phyloP scores from a whole-genome alignment of 2,888 invertebrate genomes.

The Deroplatys truncata region DNA sequence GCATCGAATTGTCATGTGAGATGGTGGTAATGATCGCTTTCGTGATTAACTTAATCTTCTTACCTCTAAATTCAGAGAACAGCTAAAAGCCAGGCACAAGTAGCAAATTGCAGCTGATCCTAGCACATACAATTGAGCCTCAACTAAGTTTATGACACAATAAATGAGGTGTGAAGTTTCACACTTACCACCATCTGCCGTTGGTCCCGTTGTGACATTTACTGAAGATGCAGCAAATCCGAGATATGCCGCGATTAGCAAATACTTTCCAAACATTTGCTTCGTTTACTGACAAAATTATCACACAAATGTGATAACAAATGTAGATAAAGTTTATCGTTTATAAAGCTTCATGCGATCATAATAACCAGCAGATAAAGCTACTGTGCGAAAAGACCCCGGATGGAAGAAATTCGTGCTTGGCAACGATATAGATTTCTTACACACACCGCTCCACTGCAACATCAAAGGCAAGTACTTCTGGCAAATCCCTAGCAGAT shows the following conservation, averaged over 20 bases:
- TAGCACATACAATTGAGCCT: neutral
- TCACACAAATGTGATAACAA: slow-evolving; percentile 8
- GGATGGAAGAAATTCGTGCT: slow-evolving; percentile 26
- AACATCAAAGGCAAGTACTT: neutral
- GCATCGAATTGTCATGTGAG: neutral
- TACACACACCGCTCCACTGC: neutral
- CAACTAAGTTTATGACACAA: neutral
- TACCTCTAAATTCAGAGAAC: neutral
- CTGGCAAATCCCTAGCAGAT: neutral
- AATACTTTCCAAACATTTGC: slow-evolving; percentile 25
- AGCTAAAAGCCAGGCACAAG: neutral
- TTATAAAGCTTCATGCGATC: slow-evolving; percentile 9
- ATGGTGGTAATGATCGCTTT: neutral
- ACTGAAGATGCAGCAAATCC: slow-evolving; percentile 30
- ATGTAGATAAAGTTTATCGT: neutral
- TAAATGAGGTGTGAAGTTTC: neutral
- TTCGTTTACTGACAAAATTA: neutral
- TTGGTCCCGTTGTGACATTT: slow-evolving; percentile 30
- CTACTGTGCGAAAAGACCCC: slow-evolving; percentile 20
- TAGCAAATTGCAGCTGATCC: neutral
- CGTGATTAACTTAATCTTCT: neutral
- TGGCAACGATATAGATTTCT: slow-evolving; percentile 3
- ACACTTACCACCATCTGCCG: slow-evolving; percentile 32
- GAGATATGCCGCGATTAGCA: slow-evolving; percentile 27
- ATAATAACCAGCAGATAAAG: slow-evolving; percentile 16